Evolutionary conservation across 2,113 vertebrate species (phyloP).

Genomic region (Ceyx cyanopectus): DNA sequence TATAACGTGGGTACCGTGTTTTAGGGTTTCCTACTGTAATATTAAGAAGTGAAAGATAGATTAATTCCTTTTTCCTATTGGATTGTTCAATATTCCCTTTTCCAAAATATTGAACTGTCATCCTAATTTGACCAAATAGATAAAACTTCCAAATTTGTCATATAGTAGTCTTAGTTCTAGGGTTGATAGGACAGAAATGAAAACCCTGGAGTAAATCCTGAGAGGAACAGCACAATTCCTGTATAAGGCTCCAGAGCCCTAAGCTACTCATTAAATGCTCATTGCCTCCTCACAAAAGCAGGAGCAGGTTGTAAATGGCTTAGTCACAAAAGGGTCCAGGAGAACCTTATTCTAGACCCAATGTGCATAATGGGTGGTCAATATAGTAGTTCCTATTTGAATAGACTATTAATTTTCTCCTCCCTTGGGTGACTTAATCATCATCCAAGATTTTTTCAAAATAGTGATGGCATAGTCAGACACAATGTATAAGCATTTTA

Average conservation of each 20-base stretch:
- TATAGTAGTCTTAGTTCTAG: not conserved
- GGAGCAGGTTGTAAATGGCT: not conserved
- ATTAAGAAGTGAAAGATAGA: constrained; percentile 25
- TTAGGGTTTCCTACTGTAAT: constrained; percentile 30
- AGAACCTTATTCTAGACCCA: not conserved
- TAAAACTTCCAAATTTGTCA: not conserved
- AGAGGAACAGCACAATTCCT: not conserved
- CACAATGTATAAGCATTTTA: not conserved
- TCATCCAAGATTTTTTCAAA: not conserved
- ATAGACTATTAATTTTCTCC: not conserved
- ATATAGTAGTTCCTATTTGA: not conserved
- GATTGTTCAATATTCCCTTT: constrained; percentile 41
- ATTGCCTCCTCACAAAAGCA: not conserved
- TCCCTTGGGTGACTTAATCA: constrained; percentile 8
- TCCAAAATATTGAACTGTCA: constrained; percentile 31
- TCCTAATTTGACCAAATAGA: constrained; percentile 50
- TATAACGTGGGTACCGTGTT: not conserved
- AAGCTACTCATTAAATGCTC: constrained; percentile 14
- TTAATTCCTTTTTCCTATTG: not conserved
- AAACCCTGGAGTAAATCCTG: not conserved
- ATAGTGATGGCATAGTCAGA: not conserved
- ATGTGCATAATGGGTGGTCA: not conserved
- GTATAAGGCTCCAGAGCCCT: not conserved
- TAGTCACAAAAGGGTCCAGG: not conserved
- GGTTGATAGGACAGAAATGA: not conserved